Evolutionary conservation across 2,113 vertebrate species (phyloP).

Genomic region (Myiopsitta monachus): DNA sequence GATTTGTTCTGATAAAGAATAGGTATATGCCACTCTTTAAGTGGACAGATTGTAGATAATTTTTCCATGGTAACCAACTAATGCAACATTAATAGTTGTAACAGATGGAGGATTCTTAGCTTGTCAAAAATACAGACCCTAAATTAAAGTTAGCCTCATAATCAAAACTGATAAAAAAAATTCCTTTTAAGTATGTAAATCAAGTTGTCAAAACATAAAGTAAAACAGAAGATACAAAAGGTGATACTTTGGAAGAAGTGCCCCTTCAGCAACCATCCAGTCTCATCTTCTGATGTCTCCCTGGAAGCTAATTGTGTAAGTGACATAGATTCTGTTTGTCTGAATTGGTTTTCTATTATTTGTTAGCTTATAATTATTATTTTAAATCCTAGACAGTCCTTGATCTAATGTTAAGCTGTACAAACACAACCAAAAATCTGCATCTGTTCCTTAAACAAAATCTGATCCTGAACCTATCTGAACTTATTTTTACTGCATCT

Average conservation of each 20-base stretch:
- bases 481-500: background rate
- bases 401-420: background rate
- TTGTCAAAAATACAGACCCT: background rate
- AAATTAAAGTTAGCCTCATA: background rate
- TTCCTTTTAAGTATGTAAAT: background rate
- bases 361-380: background rate
- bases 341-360: background rate
- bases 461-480: background rate
- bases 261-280: background rate
- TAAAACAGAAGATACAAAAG: background rate
- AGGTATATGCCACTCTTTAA: background rate
- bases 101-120: slow-evolving; percentile 25
- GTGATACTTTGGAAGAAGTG: background rate
- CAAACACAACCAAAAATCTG: background rate
- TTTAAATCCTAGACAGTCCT: background rate
- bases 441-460: background rate
- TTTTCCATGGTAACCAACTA: slow-evolving; percentile 40
- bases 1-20: background rate
- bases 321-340: background rate
- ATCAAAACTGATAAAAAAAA: background rate
- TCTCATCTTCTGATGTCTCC: background rate
- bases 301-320: background rate
- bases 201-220: background rate
- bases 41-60: background rate
- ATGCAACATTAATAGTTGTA: background rate